Conservation (phyloP, 2,797 vertebrate species). For the Lacerta bilineata region DNA sequence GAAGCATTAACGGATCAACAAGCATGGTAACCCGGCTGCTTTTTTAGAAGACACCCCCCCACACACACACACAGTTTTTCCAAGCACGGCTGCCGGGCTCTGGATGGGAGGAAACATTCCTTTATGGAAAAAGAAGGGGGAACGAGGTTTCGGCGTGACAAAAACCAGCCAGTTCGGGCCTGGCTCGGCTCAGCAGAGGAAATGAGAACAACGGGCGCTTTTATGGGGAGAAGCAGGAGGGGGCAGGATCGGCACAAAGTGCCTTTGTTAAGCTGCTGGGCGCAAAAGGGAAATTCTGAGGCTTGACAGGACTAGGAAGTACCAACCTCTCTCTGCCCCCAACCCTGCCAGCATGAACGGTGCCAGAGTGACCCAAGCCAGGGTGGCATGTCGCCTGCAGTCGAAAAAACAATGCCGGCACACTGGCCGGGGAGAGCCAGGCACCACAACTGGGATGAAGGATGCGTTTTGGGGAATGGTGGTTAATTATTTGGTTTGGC, state of each 20-base stretch:
- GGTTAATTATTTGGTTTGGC: too few species aligned
- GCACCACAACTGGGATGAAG: neutral
- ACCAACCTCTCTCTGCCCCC: neutral
- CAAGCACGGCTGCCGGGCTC: too few species aligned
- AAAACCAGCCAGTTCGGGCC: neutral
- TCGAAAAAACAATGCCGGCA: neutral
- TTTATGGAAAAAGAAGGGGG: neutral
- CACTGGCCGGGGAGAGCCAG: neutral
- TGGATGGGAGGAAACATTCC: neutral
- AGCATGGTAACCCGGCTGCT: too few species aligned
- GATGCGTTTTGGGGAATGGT: neutral
- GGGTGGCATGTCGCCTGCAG: neutral
- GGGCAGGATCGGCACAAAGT: neutral
- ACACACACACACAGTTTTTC: too few species aligned
- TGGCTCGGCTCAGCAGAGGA: neutral
- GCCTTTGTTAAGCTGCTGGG: neutral
- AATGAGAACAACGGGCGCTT: neutral
- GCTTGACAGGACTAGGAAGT: neutral
- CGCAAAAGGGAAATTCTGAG: neutral
- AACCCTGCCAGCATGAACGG: neutral
- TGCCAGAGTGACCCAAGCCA: neutral
- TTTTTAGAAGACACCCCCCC: neutral
- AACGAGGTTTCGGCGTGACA: neutral
- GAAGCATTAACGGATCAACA: too few species aligned
- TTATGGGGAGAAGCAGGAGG: neutral